Base-by-base conservation (phyloP, 1,140 invertebrate genomes). In the Theocolax elegans region DNA sequence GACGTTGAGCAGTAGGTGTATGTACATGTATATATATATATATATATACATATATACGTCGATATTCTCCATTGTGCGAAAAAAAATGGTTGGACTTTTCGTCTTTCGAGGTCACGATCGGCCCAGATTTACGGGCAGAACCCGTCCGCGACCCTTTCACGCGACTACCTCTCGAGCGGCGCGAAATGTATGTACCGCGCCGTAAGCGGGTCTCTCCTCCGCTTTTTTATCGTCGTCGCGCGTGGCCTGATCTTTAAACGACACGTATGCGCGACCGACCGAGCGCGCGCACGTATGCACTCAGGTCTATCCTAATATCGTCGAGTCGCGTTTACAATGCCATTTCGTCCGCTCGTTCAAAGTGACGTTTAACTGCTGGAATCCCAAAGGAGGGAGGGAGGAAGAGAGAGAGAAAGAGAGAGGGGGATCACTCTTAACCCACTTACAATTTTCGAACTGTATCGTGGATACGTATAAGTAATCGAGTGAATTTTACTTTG, bases 81-180 rank as follows among this genome's bases (percentile, higher is more conserved):
- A 56, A 63, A 71, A 64, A 56, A n/a, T 48, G 64, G 44, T 15
- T 15, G 9, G 17, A n/a, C 42, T 70, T 70, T 64, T 70, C 68
- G 62, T 60, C 56, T 71, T 71, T 71, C 69, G 69, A 71, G 69
- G 62, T 71, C 69, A 71, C 69, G 69, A 71, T 65, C 54, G 69
- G 62, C 62, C 69, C 69, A 46, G 69, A 71, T 71, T 71, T 71
- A 71, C 62, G 62, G 66, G 9, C 59, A 42, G 29, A 68, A 53
- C 56, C 56, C 53, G 40, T 19, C 25, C 10, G 38, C 2, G 56
- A 44, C 38, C 58, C 40, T 48, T 58, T 58, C 54, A 38, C 58
- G 31, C 23, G 58, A 27, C 27, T 15, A 8, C 53, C 29, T 35
- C 10, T 35, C 31, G 10, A 35, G 15, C 38, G 15, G 21, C 12